Evolutionary conservation across 2,888 invertebrate species (phyloP).

Genomic region (Apotomis turbidana): DNA sequence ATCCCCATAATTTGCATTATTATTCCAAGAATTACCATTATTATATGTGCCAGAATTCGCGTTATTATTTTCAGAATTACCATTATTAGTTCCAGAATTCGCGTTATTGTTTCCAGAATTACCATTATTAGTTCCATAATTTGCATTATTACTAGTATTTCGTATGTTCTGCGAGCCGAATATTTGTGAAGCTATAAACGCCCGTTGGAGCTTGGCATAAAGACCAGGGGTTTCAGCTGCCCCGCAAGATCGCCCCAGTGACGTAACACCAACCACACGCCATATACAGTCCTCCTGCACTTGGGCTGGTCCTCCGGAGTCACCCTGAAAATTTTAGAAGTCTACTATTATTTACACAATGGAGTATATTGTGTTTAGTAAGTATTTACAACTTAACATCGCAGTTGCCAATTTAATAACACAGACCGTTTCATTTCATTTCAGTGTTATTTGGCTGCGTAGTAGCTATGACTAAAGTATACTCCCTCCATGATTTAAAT

Average conservation of each 20-base stretch:
- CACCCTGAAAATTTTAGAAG: constrained; percentile 60
- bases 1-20: not conserved
- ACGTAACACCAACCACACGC: constrained; percentile 74
- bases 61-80: constrained; percentile 3
- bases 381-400: too few relatives aligned
- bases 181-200: constrained; percentile 51
- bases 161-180: constrained; percentile 40
- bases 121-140: constrained; percentile 15
- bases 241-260: constrained; percentile 71
- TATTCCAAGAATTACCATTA: constrained; percentile 5
- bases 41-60: not conserved
- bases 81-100: constrained; percentile 7
- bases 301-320: constrained; percentile 76
- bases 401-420: too few relatives aligned
- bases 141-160: constrained; percentile 15
- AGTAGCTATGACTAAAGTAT: too few relatives aligned
- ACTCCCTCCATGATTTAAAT: too few relatives aligned
- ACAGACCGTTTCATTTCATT: too few relatives aligned
- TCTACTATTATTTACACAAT: too few relatives aligned
- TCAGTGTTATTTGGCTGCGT: too few relatives aligned
- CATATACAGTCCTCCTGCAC: constrained; percentile 71
- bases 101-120: constrained; percentile 8
- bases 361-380: too few relatives aligned
- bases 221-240: constrained; percentile 71
- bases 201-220: constrained; percentile 61